A percentile compares a stretch with the other conserved stretches of the same genome.
These are phyloP conservation scores for Salpingus planirostris DNA, from an alignment of 2,888 invertebrate species.

Conservation along the genomic window DNA sequence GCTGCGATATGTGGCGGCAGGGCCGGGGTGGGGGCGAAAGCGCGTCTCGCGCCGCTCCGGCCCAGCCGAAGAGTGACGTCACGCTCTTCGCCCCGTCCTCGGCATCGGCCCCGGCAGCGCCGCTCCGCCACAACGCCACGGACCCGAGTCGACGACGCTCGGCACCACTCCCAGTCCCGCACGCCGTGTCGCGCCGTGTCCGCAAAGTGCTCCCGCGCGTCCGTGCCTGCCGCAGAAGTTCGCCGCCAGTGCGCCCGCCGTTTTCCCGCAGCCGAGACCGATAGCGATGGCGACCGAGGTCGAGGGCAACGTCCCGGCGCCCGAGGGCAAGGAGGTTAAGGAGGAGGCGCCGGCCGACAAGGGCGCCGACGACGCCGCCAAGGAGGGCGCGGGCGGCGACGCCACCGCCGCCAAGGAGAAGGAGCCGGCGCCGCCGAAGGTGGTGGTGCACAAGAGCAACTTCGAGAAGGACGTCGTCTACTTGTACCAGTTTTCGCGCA, in stretches of 20 bases:
- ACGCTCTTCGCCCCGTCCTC: no score
- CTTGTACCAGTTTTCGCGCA: conserved; percentile 88
- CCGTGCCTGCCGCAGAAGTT: no score
- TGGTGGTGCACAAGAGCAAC: conserved; percentile 75
- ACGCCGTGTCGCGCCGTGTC: no score
- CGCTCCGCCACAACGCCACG: conserved; percentile 8
- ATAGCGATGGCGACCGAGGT: conserved; percentile 69
- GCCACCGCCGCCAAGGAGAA: conserved; percentile 45
- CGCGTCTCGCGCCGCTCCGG: conserved; percentile 20
- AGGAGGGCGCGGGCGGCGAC: conserved; percentile 28
- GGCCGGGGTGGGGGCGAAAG: conserved; percentile 27
- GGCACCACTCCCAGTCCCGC: no score
- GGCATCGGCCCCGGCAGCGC: conserved; percentile 15
- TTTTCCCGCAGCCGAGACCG: neutral
- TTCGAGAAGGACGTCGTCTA: conserved; percentile 90
- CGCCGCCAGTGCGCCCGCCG: neutral
- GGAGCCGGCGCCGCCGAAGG: conserved; percentile 64
- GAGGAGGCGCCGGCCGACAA: conserved; percentile 43
- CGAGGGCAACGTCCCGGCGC: conserved; percentile 58
- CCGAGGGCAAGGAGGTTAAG: conserved; percentile 48
- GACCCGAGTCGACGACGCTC: conserved; percentile 5
- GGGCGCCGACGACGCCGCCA: conserved; percentile 43
- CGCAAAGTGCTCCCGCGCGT: conserved; percentile 1
- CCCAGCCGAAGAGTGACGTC: conserved; percentile 26
- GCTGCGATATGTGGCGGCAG: conserved; percentile 7